Percentiles rank a stretch among this genome's conserved stretches.
These are phyloP conservation scores for Matsumurasca onukii DNA, from an alignment of 1,140 invertebrate species.

Conservation along the genomic window DNA sequence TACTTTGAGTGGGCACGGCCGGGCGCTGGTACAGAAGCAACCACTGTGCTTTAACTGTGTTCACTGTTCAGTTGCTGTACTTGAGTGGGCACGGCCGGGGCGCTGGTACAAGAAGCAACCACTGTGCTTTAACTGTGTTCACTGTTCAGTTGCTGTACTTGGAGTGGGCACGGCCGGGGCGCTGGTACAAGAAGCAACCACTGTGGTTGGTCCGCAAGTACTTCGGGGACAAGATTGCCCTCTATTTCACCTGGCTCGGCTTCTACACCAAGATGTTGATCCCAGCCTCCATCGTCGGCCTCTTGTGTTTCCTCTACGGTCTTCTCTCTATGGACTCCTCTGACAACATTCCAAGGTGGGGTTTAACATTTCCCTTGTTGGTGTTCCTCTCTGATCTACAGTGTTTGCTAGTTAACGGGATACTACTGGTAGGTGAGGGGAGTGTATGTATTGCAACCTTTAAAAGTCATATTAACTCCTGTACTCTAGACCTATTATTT, in stretches of 20 bases:
- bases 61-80: neutral
- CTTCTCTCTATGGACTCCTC: slow-evolving; percentile 73
- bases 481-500: too few relatives aligned
- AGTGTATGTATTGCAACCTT: too few relatives aligned
- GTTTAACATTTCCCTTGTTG: too few relatives aligned
- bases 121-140: too few relatives aligned
- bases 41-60: slow-evolving; percentile 63
- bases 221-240: slow-evolving; percentile 93
- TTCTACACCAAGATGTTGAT: slow-evolving; percentile 95
- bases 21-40: slow-evolving; percentile 84
- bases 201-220: slow-evolving; percentile 85
- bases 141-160: slow-evolving; percentile 79
- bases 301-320: slow-evolving; percentile 86
- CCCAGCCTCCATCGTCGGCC: slow-evolving; percentile 80
- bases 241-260: slow-evolving; percentile 99
- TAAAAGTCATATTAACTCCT: too few relatives aligned
- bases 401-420: too few relatives aligned
- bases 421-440: too few relatives aligned
- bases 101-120: too few relatives aligned
- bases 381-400: too few relatives aligned
- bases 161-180: slow-evolving; percentile 85
- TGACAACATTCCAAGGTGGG: slow-evolving; percentile 82
- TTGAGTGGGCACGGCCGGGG: too few relatives aligned
- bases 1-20: slow-evolving; percentile 90
- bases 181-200: slow-evolving; percentile 90